Conservation (phyloP, 2,113 vertebrate species). For the Istiophorus platypterus region DNA sequence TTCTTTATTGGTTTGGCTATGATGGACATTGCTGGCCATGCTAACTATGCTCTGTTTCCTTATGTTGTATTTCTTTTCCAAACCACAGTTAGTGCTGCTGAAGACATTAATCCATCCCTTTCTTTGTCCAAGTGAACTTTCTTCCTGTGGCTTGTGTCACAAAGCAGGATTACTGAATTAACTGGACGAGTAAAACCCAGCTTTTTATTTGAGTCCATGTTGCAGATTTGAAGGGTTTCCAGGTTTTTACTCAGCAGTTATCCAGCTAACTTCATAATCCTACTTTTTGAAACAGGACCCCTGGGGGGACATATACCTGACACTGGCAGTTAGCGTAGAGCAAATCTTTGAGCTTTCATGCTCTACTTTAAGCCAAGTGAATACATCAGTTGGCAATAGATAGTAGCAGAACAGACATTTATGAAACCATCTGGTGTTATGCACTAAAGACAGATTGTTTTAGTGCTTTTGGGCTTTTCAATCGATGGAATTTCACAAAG, state of each 20-base stretch:
- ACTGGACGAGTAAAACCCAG: conserved; percentile 9
- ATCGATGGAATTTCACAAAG: not conserved
- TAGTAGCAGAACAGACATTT: not conserved
- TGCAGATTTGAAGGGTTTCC: conserved; percentile 28
- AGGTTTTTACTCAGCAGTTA: conserved; percentile 41
- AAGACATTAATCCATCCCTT: conserved; percentile 17
- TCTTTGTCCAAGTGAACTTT: conserved; percentile 15
- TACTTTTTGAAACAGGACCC: conserved; percentile 20
- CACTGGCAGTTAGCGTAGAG: conserved; percentile 14
- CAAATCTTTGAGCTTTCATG: conserved; percentile 24
- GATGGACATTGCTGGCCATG: conserved; percentile 12
- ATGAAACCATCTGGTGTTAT: not conserved
- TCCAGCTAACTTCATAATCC: conserved; percentile 39
- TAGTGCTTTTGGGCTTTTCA: not conserved
- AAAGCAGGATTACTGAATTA: conserved; percentile 35
- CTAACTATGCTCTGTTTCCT: conserved; percentile 3
- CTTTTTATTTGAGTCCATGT: conserved; percentile 25
- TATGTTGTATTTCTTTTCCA: conserved; percentile 16
- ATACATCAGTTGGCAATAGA: not conserved
- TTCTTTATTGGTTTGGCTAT: not conserved
- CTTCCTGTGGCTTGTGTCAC: conserved; percentile 17
- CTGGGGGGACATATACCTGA: conserved; percentile 6
- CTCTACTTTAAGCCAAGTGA: not conserved
- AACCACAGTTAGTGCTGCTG: conserved; percentile 7
- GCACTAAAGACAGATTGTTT: not conserved